A percentile compares a stretch with the other conserved stretches of the same genome.
Evolutionary conservation across 2,113 vertebrate species (phyloP).

Genomic region (Boulengeromyrus knoepffleri): DNA sequence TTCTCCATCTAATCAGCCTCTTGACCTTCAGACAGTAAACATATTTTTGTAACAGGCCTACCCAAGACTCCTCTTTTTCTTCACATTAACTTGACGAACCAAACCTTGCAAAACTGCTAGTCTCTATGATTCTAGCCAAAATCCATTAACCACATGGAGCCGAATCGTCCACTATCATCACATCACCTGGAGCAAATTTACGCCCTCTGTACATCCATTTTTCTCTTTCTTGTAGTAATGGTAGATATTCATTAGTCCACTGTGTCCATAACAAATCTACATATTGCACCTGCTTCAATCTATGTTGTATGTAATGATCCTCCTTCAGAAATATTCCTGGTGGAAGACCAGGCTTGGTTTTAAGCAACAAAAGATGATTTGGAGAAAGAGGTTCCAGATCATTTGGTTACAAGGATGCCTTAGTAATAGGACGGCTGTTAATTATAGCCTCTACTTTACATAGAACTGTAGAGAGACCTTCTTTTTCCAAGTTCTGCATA

Average conservation of each 20-base stretch:
- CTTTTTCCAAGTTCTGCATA: too few relatives aligned
- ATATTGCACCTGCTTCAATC: constrained; percentile 13
- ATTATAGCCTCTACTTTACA: too few relatives aligned
- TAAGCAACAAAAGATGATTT: background rate
- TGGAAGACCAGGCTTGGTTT: background rate
- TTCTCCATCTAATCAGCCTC: background rate
- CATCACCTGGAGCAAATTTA: background rate
- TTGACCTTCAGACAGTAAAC: background rate
- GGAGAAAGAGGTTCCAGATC: constrained; percentile 10
- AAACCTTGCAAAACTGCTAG: too few relatives aligned
- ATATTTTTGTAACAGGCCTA: background rate
- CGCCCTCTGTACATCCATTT: background rate
- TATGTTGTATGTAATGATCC: background rate
- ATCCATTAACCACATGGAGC: too few relatives aligned
- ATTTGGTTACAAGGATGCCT: background rate
- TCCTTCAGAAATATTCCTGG: background rate
- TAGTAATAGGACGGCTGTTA: too few relatives aligned
- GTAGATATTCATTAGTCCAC: background rate
- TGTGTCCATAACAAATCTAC: background rate
- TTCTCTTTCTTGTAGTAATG: background rate
- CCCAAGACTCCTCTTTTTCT: too few relatives aligned
- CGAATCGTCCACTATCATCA: too few relatives aligned
- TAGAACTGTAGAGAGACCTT: too few relatives aligned
- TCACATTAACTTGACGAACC: too few relatives aligned
- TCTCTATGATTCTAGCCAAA: too few relatives aligned